These are phyloP conservation scores for Dufourea novaeangliae DNA, from an alignment of 1,140 invertebrate species.

Conservation along the genomic window DNA sequence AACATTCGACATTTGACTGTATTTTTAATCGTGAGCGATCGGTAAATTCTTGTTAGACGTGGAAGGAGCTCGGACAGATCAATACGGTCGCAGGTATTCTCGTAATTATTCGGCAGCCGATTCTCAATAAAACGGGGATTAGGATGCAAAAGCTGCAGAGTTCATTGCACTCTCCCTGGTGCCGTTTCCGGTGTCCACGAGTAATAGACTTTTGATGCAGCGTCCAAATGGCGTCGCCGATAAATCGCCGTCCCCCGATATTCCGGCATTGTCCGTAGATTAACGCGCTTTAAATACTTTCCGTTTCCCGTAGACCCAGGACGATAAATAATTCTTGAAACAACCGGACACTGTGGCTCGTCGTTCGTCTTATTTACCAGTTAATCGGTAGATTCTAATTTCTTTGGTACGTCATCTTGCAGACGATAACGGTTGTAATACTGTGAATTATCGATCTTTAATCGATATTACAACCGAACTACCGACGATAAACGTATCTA, in stretches of 20 bases:
- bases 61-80: neutral
- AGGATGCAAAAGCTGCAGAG: neutral
- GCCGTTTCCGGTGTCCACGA: conserved; percentile 10
- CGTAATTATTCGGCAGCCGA: conserved; percentile 8
- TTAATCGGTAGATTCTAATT: conserved; percentile 53
- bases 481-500: too few relatives aligned
- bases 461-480: too few relatives aligned
- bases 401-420: conserved; percentile 13
- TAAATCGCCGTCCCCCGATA: conserved; percentile 33
- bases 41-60: neutral
- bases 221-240: conserved; percentile 25
- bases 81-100: conserved; percentile 5
- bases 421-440: neutral
- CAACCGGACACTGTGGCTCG: conserved; percentile 21
- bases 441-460: neutral
- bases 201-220: conserved; percentile 41
- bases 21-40: neutral
- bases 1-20: neutral
- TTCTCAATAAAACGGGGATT: conserved; percentile 19
- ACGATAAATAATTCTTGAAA: conserved; percentile 13
- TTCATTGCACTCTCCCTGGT: conserved; percentile 11
- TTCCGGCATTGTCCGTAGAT: conserved; percentile 8
- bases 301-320: neutral
- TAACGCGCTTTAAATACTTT: conserved; percentile 42
- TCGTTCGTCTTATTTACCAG: conserved; percentile 62